Evolutionary conservation across 2,888 invertebrate genomes (phyloP).

Genomic region (Alcis repandata): DNA sequence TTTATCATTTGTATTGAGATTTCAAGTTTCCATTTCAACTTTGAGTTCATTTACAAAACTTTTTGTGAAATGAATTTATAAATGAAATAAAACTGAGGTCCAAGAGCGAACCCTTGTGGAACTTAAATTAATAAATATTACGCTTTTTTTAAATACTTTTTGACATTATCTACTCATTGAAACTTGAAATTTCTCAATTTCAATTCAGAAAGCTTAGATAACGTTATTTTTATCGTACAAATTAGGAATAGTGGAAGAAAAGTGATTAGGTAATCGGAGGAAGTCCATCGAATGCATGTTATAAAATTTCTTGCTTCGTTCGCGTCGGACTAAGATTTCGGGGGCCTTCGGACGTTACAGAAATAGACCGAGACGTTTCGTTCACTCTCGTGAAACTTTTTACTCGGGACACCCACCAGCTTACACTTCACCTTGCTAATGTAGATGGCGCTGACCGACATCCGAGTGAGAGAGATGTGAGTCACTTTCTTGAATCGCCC

Average conservation of each 20-base stretch:
- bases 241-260: conserved; percentile 26
- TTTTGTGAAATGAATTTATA: conserved; percentile 4
- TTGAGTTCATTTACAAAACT: conserved; percentile 1
- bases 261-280: conserved; percentile 74
- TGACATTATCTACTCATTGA: background rate
- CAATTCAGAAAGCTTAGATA: too few species aligned
- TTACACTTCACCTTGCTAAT: conserved; percentile 82
- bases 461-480: conserved; percentile 67
- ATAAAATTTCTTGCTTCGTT: conserved; percentile 62
- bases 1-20: conserved; percentile 34
- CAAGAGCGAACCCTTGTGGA: conserved; percentile 44
- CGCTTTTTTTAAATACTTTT: conserved; percentile 29
- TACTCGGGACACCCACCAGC: conserved; percentile 81
- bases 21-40: conserved; percentile 33
- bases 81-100: conserved; percentile 28
- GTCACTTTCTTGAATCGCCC: conserved; percentile 61
- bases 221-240: background rate
- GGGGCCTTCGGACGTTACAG: conserved; percentile 78
- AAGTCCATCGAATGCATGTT: conserved; percentile 66
- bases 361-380: conserved; percentile 83
- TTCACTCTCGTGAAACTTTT: conserved; percentile 82
- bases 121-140: conserved; percentile 33
- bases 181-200: conserved; percentile 8
- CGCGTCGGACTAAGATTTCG: conserved; percentile 60
- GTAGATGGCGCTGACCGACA: conserved; percentile 82